Percentiles rank a stretch among this genome's conserved stretches.
These are phyloP conservation scores for Psittacula cyanocephala DNA, from an alignment of 2,113 vertebrate species.

Conservation along the genomic window DNA sequence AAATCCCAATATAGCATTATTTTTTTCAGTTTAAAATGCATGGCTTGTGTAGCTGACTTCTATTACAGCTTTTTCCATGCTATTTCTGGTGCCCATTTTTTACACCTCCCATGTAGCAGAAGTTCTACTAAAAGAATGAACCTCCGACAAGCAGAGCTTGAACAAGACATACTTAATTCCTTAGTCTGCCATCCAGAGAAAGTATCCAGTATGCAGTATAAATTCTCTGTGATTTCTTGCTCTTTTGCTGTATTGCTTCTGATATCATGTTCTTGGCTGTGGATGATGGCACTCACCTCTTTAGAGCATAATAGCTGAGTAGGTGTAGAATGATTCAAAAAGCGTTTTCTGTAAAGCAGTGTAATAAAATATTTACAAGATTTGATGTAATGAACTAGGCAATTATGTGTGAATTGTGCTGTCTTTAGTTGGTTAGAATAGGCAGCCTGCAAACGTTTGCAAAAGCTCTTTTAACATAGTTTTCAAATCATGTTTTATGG, in stretches of 20 bases:
- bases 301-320: neutral
- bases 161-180: neutral
- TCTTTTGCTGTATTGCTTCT: neutral
- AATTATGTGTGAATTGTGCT: conserved; percentile 21
- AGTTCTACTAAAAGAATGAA: neutral
- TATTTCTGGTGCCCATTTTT: neutral
- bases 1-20: neutral
- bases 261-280: fast-evolving
- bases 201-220: neutral
- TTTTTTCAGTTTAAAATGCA: neutral
- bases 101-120: no score
- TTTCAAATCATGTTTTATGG: neutral
- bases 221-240: neutral
- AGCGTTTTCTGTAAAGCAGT: neutral
- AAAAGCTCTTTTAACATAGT: neutral
- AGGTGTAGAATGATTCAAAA: neutral
- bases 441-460: neutral
- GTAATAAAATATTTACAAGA: conserved; percentile 36
- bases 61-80: neutral
- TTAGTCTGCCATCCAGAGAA: neutral
- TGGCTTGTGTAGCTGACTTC: neutral
- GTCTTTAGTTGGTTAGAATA: neutral
- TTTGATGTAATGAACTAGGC: conserved; percentile 12
- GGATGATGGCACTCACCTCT: neutral
- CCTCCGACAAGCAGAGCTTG: neutral